Percentiles rank a stretch among this genome's conserved stretches.
phyloP scores from a whole-genome alignment of 2,888 invertebrate species.

The Drosophila cognata region DNA sequence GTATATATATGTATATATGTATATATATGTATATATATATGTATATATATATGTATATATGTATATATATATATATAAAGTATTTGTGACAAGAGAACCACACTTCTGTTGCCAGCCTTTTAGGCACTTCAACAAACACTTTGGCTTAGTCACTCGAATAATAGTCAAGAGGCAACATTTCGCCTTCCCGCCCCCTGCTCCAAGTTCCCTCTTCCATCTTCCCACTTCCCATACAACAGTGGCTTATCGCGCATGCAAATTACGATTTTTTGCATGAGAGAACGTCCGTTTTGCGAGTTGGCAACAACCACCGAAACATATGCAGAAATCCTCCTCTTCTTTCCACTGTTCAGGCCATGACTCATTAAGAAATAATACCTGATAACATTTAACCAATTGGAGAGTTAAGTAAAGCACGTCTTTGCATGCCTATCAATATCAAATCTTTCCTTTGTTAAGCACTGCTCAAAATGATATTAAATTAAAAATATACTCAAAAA shows the following conservation, averaged over 20 bases:
- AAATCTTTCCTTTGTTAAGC: background rate
- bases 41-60: background rate
- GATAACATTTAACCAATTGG: conserved; percentile 19
- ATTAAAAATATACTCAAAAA: background rate
- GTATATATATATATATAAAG: no score
- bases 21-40: background rate
- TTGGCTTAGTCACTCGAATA: conserved; percentile 53
- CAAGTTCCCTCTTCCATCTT: no score
- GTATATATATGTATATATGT: background rate
- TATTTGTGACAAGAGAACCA: conserved; percentile 14
- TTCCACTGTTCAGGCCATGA: conserved; percentile 30
- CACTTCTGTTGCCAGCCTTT: conserved; percentile 41
- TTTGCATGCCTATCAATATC: background rate
- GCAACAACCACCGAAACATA: conserved; percentile 11
- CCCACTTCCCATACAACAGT: background rate
- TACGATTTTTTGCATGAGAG: conserved; percentile 22
- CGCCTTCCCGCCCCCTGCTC: no score
- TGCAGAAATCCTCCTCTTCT: background rate
- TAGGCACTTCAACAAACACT: conserved; percentile 53
- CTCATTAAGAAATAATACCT: conserved; percentile 43
- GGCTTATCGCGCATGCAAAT: conserved; percentile 47
- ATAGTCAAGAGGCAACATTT: conserved; percentile 23
- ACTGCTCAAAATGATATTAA: background rate
- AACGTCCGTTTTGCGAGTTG: conserved; percentile 8
- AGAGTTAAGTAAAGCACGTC: background rate